Conservation (phyloP, 1,140 invertebrate genomes). For the Araneus ventricosus region DNA sequence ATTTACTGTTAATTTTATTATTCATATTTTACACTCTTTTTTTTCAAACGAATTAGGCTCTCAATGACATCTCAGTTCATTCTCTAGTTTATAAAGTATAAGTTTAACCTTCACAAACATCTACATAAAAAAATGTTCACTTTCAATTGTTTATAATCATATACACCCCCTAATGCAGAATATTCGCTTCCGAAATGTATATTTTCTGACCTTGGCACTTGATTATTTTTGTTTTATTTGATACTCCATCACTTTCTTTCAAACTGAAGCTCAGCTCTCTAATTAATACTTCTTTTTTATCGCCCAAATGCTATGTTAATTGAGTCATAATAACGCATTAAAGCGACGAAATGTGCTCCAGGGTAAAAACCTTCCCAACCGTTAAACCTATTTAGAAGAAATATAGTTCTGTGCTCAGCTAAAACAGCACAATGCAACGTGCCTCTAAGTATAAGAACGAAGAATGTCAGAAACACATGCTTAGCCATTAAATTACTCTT, state of each 20-base stretch:
- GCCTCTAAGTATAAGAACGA: constrained; percentile 53
- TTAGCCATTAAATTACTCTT: constrained; percentile 54
- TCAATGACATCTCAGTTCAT: too few relatives aligned
- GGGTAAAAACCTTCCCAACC: constrained; percentile 9
- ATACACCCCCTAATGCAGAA: too few relatives aligned
- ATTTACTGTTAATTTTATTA: too few relatives aligned
- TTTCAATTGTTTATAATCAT: too few relatives aligned
- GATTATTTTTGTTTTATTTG: too few relatives aligned
- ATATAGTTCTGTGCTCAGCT: neutral
- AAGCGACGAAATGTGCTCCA: constrained; percentile 21
- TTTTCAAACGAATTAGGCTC: too few relatives aligned
- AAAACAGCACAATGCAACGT: constrained; percentile 5
- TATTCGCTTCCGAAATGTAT: too few relatives aligned
- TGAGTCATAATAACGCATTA: constrained; percentile 39
- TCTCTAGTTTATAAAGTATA: too few relatives aligned
- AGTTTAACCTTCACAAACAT: too few relatives aligned
- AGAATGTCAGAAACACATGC: constrained; percentile 66
- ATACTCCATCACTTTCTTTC: neutral
- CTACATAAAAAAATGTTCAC: too few relatives aligned
- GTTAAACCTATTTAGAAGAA: constrained; percentile 52
- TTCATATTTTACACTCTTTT: too few relatives aligned
- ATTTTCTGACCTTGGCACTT: too few relatives aligned
- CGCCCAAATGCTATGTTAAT: constrained; percentile 24
- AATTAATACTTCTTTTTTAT: constrained; percentile 39
- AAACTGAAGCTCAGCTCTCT: neutral